phyloP scores from a whole-genome alignment of 2,888 invertebrate species.

The Dicyrtomina minuta region DNA sequence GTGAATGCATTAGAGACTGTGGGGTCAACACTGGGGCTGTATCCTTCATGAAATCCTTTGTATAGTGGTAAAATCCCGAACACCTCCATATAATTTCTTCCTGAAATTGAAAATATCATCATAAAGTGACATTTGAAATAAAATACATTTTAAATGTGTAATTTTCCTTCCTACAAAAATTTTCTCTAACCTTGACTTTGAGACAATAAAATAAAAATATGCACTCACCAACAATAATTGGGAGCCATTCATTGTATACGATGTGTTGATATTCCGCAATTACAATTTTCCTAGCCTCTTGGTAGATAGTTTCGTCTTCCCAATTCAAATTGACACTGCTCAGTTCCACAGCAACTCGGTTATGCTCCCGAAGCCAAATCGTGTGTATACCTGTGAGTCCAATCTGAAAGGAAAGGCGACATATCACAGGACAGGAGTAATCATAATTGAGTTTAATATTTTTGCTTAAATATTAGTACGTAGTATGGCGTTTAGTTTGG shows the following conservation, averaged over 20 bases:
- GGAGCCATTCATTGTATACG: conserved; percentile 77
- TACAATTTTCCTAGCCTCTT: conserved; percentile 72
- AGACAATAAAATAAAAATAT: no score
- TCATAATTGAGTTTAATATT: neutral
- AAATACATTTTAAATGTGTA: no score
- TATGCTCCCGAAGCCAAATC: conserved; percentile 76
- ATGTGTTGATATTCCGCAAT: conserved; percentile 78
- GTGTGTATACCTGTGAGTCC: conserved; percentile 73
- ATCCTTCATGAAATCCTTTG: conserved; percentile 54
- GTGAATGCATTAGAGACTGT: conserved; percentile 60
- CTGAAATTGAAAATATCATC: conserved; percentile 35
- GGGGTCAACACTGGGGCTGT: conserved; percentile 58
- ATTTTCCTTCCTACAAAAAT: no score
- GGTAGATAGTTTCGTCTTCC: conserved; percentile 71
- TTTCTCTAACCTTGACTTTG: no score
- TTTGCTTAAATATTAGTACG: no score
- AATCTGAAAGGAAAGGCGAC: conserved; percentile 40
- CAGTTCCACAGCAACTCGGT: conserved; percentile 69
- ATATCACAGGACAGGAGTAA: neutral
- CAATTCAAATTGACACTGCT: conserved; percentile 70
- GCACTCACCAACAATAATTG: conserved; percentile 65
- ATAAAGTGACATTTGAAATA: no score
- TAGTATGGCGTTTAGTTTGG: no score
- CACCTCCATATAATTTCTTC: conserved; percentile 53
- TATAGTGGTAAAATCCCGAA: conserved; percentile 54